Conservation (phyloP, 2,888 invertebrate species). For the Sicus ferrugineus region DNA sequence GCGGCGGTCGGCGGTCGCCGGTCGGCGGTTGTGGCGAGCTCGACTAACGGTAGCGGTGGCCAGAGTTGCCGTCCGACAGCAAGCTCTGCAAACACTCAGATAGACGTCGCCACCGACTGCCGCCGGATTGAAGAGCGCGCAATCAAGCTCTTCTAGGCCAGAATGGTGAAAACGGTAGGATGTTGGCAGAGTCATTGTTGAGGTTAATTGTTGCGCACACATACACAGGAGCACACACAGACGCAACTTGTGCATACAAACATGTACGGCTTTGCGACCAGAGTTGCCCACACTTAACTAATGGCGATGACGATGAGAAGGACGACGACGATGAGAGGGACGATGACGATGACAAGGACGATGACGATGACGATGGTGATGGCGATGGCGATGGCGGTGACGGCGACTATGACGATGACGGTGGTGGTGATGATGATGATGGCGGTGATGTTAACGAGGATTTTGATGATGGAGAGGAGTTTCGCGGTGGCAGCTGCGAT, state of each 20-base stretch:
- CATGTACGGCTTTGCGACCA: not conserved
- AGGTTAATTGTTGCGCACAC: conserved; percentile 5
- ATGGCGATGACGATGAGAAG: too few relatives aligned
- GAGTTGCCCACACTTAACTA: conserved; percentile 27
- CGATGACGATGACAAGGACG: not conserved
- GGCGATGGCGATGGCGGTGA: not conserved
- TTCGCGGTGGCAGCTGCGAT: not conserved
- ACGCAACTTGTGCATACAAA: not conserved
- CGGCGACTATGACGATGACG: not conserved
- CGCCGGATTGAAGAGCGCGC: not conserved
- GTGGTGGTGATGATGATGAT: not conserved
- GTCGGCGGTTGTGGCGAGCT: not conserved
- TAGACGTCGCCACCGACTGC: not conserved
- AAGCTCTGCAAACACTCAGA: too few relatives aligned
- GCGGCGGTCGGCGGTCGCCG: not conserved
- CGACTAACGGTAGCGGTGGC: too few relatives aligned
- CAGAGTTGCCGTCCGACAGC: too few relatives aligned
- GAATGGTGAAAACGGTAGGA: not conserved
- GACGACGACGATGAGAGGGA: not conserved
- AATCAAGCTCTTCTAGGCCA: too few relatives aligned
- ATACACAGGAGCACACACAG: not conserved
- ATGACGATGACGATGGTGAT: not conserved
- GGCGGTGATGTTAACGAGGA: not conserved
- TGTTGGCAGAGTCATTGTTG: not conserved
- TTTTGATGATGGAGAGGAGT: not conserved